Base-by-base conservation (phyloP, 2,113 vertebrate genomes). In the Elanoides forficatus region DNA sequence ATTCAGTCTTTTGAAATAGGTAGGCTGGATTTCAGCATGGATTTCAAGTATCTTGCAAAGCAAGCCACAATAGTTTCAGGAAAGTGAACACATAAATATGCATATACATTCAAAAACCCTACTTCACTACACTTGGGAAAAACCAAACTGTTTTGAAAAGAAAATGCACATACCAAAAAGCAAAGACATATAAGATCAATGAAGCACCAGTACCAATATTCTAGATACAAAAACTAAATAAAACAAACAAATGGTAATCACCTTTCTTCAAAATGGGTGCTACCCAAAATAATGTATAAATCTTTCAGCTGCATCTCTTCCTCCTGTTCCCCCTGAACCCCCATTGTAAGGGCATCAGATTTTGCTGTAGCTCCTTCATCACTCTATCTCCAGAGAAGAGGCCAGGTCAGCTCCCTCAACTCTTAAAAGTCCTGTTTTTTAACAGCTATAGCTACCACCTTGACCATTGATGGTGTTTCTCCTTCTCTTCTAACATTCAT, bases 341-440 rank as follows among this genome's bases (percentile, higher is more conserved):
- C 10, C 43, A 29, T 7, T 5, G 0, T 52, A 48, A 60, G 19
- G 7, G 7, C 3, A 1, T 36, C 16, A 47, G 48, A 45, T 6
- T 10, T 50, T 1, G 0, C 26, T 56, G 40, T 36, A 63, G 2
- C 13, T 53, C 16, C 27, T 84, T 56, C 38, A 48, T 27, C 18
- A 30, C 27, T 52, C 30, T 18, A 5, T 36, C 21, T 73, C 30
- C 60, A 87, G 30, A 58, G 47, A 13, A 87, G 43, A 82, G n/a
- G 19, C 7, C 60, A 48, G 34, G n/a, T 30, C 32, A 82, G 5
- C 38, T 71, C 2, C 15, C 13, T 6, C 43, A 72, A 0, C 11
- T 65, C 23, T 59, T 59, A 32, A 21, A 86, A 88, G 66, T 55
- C 29, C 34, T 27, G 11, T 8, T 76, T 7, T 36, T 59, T 59